phyloP scores from a whole-genome alignment of 2,113 vertebrate species.

The Epinephelus lanceolatus region DNA sequence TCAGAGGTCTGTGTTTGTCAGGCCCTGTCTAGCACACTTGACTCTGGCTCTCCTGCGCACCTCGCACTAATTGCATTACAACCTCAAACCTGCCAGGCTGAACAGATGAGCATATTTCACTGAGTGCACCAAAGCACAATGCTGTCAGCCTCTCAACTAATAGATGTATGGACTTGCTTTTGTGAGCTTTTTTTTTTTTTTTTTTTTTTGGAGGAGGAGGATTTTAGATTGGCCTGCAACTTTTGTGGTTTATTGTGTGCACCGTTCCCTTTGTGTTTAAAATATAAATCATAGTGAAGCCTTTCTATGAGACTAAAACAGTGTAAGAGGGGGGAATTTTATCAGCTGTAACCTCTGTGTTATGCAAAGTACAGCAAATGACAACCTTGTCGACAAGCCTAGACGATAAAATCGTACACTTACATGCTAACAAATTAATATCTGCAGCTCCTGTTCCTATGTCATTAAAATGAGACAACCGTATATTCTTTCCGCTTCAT shows the following conservation, averaged over 20 bases:
- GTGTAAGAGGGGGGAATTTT: neutral
- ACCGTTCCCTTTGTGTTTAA: constrained; percentile 30
- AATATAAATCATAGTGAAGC: constrained; percentile 28
- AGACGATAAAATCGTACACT: neutral
- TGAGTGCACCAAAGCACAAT: constrained; percentile 60
- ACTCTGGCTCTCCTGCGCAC: constrained; percentile 37
- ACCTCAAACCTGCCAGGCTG: constrained; percentile 50
- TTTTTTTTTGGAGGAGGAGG: too few species aligned
- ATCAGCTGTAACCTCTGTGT: neutral
- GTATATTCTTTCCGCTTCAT: neutral
- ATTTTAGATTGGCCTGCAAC: constrained; percentile 6
- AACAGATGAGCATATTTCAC: constrained; percentile 51
- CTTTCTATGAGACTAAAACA: neutral
- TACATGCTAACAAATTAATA: neutral
- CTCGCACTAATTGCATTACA: constrained; percentile 52
- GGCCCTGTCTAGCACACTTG: constrained; percentile 15
- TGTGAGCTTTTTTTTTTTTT: constrained; percentile 15
- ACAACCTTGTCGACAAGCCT: neutral
- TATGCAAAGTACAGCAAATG: neutral
- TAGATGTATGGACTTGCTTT: constrained; percentile 40
- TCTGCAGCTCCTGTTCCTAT: neutral
- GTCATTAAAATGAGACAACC: neutral
- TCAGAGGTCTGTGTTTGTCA: constrained; percentile 34
- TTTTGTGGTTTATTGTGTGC: constrained; percentile 17
- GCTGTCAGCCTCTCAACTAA: constrained; percentile 60